Conservation (phyloP, 2,113 vertebrate species). For the Brachionichthys hirsutus region DNA sequence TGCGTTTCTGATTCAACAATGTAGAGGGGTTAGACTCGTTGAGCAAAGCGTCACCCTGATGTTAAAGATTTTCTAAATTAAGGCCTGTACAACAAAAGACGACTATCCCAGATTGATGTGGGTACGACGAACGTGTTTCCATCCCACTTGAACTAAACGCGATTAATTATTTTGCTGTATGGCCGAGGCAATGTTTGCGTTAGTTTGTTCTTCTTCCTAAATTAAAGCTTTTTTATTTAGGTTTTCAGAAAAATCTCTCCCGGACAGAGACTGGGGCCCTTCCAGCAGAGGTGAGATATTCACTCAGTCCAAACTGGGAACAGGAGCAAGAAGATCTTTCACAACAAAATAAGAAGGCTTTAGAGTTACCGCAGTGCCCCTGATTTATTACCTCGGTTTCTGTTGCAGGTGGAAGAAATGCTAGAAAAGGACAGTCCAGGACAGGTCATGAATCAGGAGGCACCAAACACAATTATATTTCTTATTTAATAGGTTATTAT, state of each 20-base stretch:
- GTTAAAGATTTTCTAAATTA: constrained; percentile 6
- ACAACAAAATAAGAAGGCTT: background rate
- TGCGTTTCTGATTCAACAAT: constrained; percentile 51
- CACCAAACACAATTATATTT: constrained; percentile 24
- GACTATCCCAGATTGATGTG: background rate
- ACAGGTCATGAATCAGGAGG: constrained; percentile 76
- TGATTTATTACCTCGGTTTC: constrained; percentile 1
- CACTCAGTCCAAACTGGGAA: background rate
- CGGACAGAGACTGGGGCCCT: constrained; percentile 67
- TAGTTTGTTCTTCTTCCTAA: constrained; percentile 22
- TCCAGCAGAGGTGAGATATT: constrained; percentile 70
- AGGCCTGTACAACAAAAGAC: too few relatives aligned
- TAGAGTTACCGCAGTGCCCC: background rate
- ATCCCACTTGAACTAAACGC: constrained; percentile 3
- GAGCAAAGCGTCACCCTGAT: constrained; percentile 14
- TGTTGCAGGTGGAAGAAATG: constrained; percentile 78
- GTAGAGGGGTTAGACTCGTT: constrained; percentile 13
- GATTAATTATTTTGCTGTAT: background rate
- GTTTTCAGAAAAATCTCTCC: constrained; percentile 73
- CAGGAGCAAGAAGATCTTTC: background rate
- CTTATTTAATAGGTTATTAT: too few relatives aligned
- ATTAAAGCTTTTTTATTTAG: constrained; percentile 52
- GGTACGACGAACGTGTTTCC: constrained; percentile 10
- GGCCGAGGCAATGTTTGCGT: background rate
- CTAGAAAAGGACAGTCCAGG: constrained; percentile 77